phyloP scores from a whole-genome alignment of 2,888 invertebrate species.

The Brachyopa scutellaris region DNA sequence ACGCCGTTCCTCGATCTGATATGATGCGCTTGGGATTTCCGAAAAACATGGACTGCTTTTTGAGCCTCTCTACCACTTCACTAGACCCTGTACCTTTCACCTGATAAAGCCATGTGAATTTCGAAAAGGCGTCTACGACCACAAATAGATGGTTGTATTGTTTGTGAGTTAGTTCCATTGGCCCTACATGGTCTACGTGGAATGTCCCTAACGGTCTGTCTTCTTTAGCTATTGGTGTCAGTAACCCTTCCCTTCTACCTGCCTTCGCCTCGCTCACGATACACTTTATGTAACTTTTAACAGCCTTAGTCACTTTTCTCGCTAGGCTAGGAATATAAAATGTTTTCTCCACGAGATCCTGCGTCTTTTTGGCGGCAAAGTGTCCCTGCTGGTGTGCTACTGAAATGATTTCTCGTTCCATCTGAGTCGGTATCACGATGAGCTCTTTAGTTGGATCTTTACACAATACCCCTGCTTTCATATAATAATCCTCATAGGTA shows the following conservation, averaged over 20 bases:
- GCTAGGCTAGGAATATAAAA: too few species aligned
- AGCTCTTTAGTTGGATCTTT: too few species aligned
- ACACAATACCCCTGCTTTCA: too few species aligned
- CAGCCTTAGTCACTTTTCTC: not conserved
- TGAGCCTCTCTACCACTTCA: slow-evolving; percentile 76
- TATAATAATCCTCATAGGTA: too few species aligned
- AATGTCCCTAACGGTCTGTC: slow-evolving; percentile 74
- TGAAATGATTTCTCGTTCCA: too few species aligned
- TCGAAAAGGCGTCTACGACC: slow-evolving; percentile 76
- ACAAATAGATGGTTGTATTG: slow-evolving; percentile 77
- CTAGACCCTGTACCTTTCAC: slow-evolving; percentile 73
- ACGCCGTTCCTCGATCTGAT: slow-evolving; percentile 78
- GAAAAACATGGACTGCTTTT: not conserved
- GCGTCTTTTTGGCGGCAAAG: not conserved
- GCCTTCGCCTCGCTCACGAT: slow-evolving; percentile 66
- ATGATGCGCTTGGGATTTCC: slow-evolving; percentile 75
- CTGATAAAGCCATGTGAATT: slow-evolving; percentile 77
- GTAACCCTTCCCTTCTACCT: slow-evolving; percentile 76
- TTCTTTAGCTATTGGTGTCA: slow-evolving; percentile 76
- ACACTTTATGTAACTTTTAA: not conserved
- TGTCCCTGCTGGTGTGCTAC: not conserved
- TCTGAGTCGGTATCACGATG: too few species aligned
- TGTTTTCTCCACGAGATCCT: not conserved
- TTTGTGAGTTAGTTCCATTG: slow-evolving; percentile 75
- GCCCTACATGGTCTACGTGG: slow-evolving; percentile 78